Evolutionary conservation across 2,797 vertebrate genomes (phyloP).

Genomic region (Pteropus rufus): DNA sequence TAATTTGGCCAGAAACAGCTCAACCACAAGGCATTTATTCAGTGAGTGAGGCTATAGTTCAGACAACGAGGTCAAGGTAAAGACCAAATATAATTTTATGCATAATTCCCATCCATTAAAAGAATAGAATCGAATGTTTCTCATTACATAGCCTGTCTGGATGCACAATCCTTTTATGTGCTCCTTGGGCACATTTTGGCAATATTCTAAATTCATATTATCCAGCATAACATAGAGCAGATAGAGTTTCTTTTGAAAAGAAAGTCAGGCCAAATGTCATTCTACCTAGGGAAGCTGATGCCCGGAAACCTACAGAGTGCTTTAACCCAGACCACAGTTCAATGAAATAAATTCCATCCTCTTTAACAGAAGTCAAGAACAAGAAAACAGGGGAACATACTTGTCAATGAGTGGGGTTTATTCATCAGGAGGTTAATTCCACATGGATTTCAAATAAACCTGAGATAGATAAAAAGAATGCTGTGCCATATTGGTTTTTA

Average conservation of each 20-base stretch:
- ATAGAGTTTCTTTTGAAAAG: constrained; percentile 64
- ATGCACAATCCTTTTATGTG: constrained; percentile 37
- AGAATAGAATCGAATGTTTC: constrained; percentile 54
- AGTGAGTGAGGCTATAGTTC: neutral
- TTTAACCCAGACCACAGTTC: neutral
- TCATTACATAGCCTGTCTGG: constrained; percentile 32
- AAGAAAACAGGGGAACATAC: neutral
- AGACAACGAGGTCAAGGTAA: constrained; percentile 26
- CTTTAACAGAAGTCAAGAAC: constrained; percentile 41
- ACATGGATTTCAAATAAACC: neutral
- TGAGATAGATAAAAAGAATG: neutral
- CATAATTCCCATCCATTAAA: constrained; percentile 30
- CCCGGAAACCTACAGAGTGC: constrained; percentile 13
- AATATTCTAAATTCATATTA: constrained; percentile 52
- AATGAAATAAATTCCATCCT: constrained; percentile 41
- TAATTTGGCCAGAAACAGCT: constrained; percentile 24
- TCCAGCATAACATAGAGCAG: neutral
- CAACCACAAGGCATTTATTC: constrained; percentile 22
- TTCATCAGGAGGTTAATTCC: neutral
- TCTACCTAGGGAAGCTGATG: constrained; percentile 39
- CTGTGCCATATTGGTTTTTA: neutral
- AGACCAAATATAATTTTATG: constrained; percentile 38
- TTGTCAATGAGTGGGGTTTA: neutral
- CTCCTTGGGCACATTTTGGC: constrained; percentile 20
- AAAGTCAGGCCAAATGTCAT: neutral